Percentiles rank a stretch among this genome's conserved stretches.
phyloP scores from a whole-genome alignment of 1,140 invertebrate species.

The Venturia canescens region DNA sequence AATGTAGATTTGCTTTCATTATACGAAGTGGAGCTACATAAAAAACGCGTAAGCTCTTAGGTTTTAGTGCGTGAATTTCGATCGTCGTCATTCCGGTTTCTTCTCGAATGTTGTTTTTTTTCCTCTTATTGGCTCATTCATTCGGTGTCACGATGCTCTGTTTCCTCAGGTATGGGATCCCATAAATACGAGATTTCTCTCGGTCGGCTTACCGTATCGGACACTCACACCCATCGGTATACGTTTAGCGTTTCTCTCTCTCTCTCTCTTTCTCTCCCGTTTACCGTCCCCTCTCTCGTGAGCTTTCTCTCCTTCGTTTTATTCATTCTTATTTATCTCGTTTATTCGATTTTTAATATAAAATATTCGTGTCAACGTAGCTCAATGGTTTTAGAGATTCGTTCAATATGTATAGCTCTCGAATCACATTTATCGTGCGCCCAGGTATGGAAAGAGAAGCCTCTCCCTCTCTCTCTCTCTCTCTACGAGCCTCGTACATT shows the following conservation, averaged over 20 bases:
- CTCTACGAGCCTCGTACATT: no score
- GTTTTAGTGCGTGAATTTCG: no score
- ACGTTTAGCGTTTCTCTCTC: no score
- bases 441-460: slow-evolving; percentile 8
- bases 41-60: slow-evolving; percentile 21
- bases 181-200: slow-evolving; percentile 34
- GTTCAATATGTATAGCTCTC: neutral
- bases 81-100: no score
- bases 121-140: neutral
- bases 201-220: neutral
- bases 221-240: no score
- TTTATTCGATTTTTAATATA: neutral
- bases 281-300: neutral
- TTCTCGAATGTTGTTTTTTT: neutral
- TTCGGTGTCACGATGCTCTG: slow-evolving; percentile 24
- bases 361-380: no score
- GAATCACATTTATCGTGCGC: slow-evolving; percentile 30
- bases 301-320: no score
- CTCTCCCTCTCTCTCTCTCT: no score
- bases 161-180: slow-evolving; percentile 21
- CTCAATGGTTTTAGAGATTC: no score
- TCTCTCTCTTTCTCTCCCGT: neutral
- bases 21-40: slow-evolving; percentile 44
- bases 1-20: slow-evolving; percentile 8
- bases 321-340: neutral